Conservation (phyloP, 1,140 invertebrate genomes). For the Eumeta japonica region DNA sequence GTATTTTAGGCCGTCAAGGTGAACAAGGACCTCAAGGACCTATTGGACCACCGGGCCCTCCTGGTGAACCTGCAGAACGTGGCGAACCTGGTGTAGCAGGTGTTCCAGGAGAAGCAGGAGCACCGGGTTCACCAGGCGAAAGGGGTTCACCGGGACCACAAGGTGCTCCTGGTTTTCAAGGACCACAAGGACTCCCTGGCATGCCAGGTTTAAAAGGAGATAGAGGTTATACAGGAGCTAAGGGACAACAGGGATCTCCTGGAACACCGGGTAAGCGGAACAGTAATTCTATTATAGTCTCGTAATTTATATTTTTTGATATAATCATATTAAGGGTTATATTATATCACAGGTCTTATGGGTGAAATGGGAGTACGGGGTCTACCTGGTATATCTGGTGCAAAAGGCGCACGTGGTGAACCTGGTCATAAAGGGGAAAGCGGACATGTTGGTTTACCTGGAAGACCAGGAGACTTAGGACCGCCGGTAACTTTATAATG, state of each 20-base stretch:
- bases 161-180: conserved; percentile 64
- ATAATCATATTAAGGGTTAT: too few relatives aligned
- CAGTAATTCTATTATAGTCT: conserved; percentile 3
- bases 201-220: conserved; percentile 73
- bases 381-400: conserved; percentile 65
- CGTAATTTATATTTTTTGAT: background rate
- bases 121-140: conserved; percentile 68
- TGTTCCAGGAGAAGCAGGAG: conserved; percentile 70
- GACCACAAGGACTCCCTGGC: conserved; percentile 66
- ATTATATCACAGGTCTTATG: conserved; percentile 40
- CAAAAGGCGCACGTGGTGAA: conserved; percentile 72
- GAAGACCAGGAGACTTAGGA: conserved; percentile 71
- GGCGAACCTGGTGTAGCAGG: conserved; percentile 75
- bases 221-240: conserved; percentile 65
- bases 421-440: conserved; percentile 71
- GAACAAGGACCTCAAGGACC: conserved; percentile 69
- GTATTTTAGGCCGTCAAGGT: conserved; percentile 60
- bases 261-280: conserved; percentile 60
- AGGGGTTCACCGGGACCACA: conserved; percentile 61
- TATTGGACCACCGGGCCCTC: conserved; percentile 68
- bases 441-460: conserved; percentile 71
- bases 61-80: conserved; percentile 72
- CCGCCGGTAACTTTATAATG: conserved; percentile 64
- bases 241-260: conserved; percentile 71
- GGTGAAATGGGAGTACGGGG: conserved; percentile 65